phyloP scores from a whole-genome alignment of 2,113 vertebrate genomes.

The Pyrgilauda ruficollis region DNA sequence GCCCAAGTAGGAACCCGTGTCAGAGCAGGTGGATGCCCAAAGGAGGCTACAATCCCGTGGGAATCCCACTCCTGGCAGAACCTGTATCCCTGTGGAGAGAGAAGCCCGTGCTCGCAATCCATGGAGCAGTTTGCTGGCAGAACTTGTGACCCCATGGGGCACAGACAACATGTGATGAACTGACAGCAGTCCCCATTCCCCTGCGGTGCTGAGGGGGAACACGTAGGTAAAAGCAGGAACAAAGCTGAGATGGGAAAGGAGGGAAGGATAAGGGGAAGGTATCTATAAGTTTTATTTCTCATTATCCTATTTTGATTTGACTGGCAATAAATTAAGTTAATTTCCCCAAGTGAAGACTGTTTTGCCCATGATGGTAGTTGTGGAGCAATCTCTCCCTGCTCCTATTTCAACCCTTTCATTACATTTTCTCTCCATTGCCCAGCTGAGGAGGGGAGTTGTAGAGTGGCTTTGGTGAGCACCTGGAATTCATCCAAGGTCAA shows the following conservation, averaged over 20 bases:
- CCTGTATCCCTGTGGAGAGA: not conserved
- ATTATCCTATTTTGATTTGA: not conserved
- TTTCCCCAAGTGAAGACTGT: not conserved
- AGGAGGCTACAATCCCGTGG: not conserved
- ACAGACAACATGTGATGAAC: not conserved
- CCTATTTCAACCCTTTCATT: not conserved
- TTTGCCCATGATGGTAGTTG: not conserved
- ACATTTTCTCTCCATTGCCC: not conserved
- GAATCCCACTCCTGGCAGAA: not conserved
- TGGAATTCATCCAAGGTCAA: not conserved
- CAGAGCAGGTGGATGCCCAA: not conserved
- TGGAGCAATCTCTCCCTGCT: not conserved
- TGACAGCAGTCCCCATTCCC: not conserved
- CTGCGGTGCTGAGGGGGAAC: rapidly evolving
- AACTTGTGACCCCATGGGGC: not conserved
- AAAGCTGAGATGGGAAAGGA: not conserved
- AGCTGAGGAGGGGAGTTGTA: not conserved
- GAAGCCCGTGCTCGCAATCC: not conserved
- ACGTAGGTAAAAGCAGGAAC: not conserved
- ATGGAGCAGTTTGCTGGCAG: not conserved
- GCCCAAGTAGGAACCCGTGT: not conserved
- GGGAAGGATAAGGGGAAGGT: not conserved
- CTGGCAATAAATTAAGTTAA: not conserved
- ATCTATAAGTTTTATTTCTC: not conserved
- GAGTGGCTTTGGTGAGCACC: not conserved